Base-by-base conservation (phyloP, 1,140 invertebrate species). In the Pantala flavescens region DNA sequence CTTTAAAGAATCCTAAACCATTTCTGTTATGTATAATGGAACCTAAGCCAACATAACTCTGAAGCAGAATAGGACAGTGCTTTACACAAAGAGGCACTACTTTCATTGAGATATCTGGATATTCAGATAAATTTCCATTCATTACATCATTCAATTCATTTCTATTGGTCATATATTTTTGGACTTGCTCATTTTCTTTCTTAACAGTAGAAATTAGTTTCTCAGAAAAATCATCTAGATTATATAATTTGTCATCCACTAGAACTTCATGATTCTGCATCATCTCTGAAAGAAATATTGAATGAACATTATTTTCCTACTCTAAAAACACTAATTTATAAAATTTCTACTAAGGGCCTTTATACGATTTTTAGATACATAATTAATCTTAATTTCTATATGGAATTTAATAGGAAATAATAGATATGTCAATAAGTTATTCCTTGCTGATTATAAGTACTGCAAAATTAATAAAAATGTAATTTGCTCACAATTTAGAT, bases 11-110 rank as follows among this genome's bases (percentile, higher is more conserved):
- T 16, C 93, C 93, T 78, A 95, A 84, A 72, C 88, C 86, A 77
- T 91, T 91, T 78, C 91, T 90, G 82, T 95, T 95, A 80, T 93
- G 92, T n/a, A 95, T 85, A 19, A 94, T 80, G 1, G 93, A 91
- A 9, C 88, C 86, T 23, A 94, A 77, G 14, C 92, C 91, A 0
- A 92, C 84, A 78, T 95, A 95, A 81, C 90, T 93, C 79, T 93
- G 89, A 74, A 95, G 87, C 10, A 93, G 80, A 55, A 95, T 91
- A 7, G 90, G 86, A 3, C 87, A 88, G 78, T 91, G 88, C 76
- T 88, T 83, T 49, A 93, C 86, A 7, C 78, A 79, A 73, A 80
- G 77, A 82, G 84, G 78, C 86, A 87, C 7, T 82, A 77, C 5
- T 82, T 81, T 42, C 81, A 21, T 78, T 43, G 23, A 21, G 24